A percentile compares a stretch with the other conserved stretches of the same genome.
Evolutionary conservation across 1,140 invertebrate species (phyloP).

Genomic region (Agrypnia vestita): DNA sequence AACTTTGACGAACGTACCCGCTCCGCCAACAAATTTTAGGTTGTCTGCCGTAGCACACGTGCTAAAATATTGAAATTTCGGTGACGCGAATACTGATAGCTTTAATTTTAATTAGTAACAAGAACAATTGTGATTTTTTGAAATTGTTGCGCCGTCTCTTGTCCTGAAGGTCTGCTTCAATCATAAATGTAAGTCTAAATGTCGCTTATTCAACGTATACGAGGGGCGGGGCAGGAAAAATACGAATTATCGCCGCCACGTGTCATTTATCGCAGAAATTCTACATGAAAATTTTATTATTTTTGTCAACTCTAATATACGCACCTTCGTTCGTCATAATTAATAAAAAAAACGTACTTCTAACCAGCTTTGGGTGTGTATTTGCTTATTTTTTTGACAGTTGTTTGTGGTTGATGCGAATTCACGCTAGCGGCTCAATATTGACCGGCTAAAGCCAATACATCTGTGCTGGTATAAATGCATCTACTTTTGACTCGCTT

Average conservation of each 20-base stretch:
- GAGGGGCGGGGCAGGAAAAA: conserved; percentile 51
- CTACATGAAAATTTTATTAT: not conserved
- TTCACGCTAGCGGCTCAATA: conserved; percentile 38
- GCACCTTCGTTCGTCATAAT: not conserved
- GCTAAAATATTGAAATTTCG: conserved; percentile 43
- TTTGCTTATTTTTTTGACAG: conserved; percentile 51
- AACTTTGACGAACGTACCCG: conserved; percentile 43
- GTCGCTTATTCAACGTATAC: conserved; percentile 27
- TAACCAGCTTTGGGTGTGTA: conserved; percentile 7
- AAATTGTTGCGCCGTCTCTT: not conserved
- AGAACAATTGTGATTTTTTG: not conserved
- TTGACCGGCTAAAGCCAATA: conserved; percentile 36
- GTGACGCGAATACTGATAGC: conserved; percentile 34
- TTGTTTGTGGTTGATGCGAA: conserved; percentile 30
- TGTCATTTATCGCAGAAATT: conserved; percentile 48
- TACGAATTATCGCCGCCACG: conserved; percentile 44
- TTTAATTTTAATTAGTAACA: conserved; percentile 2
- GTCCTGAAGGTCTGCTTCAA: conserved; percentile 13
- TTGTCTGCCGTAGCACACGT: conserved; percentile 49
- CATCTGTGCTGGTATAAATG: too few species aligned
- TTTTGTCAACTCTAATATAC: not conserved
- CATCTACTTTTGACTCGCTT: not conserved
- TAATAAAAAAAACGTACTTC: conserved; percentile 1
- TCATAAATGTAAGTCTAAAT: conserved; percentile 35
- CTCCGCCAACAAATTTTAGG: conserved; percentile 47